Evolutionary conservation across 2,113 vertebrate genomes (phyloP).

Genomic region (Vireo altiloquus): DNA sequence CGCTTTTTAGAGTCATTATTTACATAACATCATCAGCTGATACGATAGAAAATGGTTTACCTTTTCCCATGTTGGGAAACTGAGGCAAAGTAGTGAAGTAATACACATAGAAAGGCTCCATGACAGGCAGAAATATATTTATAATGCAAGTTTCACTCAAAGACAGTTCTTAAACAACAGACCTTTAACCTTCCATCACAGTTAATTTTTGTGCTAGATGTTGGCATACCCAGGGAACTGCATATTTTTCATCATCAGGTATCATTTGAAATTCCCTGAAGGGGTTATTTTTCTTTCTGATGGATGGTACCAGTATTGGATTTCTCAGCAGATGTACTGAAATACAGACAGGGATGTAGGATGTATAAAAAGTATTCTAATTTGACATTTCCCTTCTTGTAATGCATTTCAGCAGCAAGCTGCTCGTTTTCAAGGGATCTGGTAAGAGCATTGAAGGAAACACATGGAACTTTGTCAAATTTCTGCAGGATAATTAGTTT

Average conservation of each 20-base stretch:
- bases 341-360: not conserved
- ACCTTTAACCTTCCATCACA: not conserved
- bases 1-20: not conserved
- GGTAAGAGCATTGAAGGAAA: not conserved
- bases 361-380: not conserved
- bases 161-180: not conserved
- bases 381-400: not conserved
- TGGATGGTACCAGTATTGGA: not conserved
- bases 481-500: not conserved
- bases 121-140: not conserved
- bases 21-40: not conserved
- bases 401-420: not conserved
- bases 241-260: not conserved
- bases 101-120: not conserved
- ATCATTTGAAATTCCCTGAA: not conserved
- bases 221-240: not conserved
- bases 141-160: not conserved
- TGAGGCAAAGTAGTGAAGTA: not conserved
- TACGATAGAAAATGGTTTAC: not conserved
- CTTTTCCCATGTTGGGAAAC: not conserved
- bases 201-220: not conserved
- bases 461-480: not conserved
- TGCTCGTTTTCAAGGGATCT: not conserved
- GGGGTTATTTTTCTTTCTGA: not conserved
- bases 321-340: not conserved